Conservation (phyloP, 2,113 vertebrate genomes). For the Trematocara macrostoma region DNA sequence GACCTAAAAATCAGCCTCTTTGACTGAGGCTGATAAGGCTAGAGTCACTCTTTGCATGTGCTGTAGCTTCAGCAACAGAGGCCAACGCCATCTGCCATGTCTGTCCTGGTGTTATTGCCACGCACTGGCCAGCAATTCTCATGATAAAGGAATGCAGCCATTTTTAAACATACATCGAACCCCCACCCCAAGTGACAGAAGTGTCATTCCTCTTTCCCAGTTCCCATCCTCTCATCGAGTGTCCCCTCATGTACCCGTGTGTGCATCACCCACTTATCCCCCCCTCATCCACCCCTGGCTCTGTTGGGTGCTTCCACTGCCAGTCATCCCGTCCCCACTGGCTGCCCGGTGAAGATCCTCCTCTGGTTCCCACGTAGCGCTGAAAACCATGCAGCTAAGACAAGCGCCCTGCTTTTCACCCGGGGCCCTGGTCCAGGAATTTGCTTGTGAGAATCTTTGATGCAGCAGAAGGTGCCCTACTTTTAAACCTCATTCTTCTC, state of each 20-base stretch:
- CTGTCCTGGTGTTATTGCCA: conserved; percentile 28
- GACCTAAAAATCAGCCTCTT: neutral
- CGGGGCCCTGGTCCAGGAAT: conserved; percentile 63
- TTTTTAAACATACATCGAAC: conserved; percentile 47
- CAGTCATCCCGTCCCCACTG: neutral
- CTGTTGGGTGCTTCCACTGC: neutral
- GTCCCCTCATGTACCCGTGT: neutral
- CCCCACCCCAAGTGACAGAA: conserved; percentile 15
- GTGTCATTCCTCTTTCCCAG: neutral
- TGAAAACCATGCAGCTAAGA: conserved; percentile 18
- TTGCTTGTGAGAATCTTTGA: conserved; percentile 57
- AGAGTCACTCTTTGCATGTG: neutral
- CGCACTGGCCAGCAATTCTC: conserved; percentile 46
- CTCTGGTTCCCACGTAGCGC: conserved; percentile 53
- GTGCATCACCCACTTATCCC: neutral
- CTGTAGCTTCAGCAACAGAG: neutral
- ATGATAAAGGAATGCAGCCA: conserved; percentile 65
- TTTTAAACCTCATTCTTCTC: conserved; percentile 71
- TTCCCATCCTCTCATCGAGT: neutral
- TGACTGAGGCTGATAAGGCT: neutral
- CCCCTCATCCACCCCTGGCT: neutral
- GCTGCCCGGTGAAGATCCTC: conserved; percentile 13
- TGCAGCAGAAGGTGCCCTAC: conserved; percentile 74
- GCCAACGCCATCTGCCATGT: conserved; percentile 42
- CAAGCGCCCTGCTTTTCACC: conserved; percentile 39